Base-by-base conservation (phyloP, 1,140 invertebrate species). In the Idris sp. region DNA sequence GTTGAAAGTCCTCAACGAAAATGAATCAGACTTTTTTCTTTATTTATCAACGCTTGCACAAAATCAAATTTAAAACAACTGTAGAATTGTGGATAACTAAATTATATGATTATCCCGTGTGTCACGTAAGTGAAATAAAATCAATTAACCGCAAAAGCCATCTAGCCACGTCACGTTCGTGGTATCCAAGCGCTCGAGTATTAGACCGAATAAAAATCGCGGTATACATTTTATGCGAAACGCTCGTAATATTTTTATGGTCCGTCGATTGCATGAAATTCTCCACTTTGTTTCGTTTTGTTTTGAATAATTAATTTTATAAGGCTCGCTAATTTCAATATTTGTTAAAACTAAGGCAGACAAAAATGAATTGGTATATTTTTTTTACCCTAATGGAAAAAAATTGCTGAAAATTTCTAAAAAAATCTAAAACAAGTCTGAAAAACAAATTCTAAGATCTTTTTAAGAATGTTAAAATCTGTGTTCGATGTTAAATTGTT, bases 231-330 rank as follows among this genome's bases (percentile, higher is more conserved):
- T 36, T 4, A 8, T n/a, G 0, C 43, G 14, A 40, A 10, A 4
- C 1, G 28, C 41, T 49, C 13, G 19, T 41, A 11, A 44, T 41
- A 15, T 51, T 53, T 46, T 44, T 22, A 38, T 56, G 49, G 48
- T 33, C 11, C 19, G 41, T 26, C 30, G 5, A 13, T 40, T 18
- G 4, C 25, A 28, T 18, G 15, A 41, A 54, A 13, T 33, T 43
- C 25, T 2, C 16, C 18, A 18, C 16, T 22, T 43, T 14, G 14
- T 44, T 51, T 18, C 28, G 18, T 64, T 51, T 41, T 41, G n/a
- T n/a, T 51, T 54, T 30, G 25, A 54, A 67, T 67, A 67, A 67
- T 56, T 36, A 56, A 67, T 67, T 68, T 58, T 35, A 14, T 49
- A 43, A 49, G 43, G 25, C 28, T 51, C 28, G 53, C 33, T 58